Evolutionary conservation across 2,113 vertebrate species (phyloP).

Genomic region (Polypterus senegalus): DNA sequence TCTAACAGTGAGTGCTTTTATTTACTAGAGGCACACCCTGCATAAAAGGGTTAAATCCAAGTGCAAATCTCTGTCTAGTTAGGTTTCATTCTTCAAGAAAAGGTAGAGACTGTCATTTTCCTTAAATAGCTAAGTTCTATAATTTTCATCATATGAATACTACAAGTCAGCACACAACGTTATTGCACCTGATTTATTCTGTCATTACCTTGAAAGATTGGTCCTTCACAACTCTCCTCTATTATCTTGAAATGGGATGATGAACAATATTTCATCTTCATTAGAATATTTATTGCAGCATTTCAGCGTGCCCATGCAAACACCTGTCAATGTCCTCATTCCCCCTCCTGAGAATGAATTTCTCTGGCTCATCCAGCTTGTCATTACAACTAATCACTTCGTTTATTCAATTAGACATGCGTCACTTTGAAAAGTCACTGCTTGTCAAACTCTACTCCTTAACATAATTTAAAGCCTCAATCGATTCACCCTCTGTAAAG

Average conservation of each 20-base stretch:
- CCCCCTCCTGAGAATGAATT: conserved; percentile 29
- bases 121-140: conserved; percentile 52
- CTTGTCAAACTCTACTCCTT: conserved; percentile 38
- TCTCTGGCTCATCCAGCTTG: conserved; percentile 37
- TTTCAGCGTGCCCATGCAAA: conserved; percentile 41
- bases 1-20: not conserved
- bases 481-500: conserved; percentile 25
- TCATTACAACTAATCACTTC: conserved; percentile 42
- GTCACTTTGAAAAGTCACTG: conserved; percentile 44
- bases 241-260: conserved; percentile 55
- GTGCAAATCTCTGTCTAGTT: conserved; percentile 16
- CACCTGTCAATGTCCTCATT: conserved; percentile 39
- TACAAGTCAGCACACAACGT: conserved; percentile 44
- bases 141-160: conserved; percentile 49
- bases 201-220: conserved; percentile 66
- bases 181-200: conserved; percentile 61
- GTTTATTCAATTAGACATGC: conserved; percentile 54
- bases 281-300: conserved; percentile 58
- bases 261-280: conserved; percentile 48
- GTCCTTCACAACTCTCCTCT: conserved; percentile 59
- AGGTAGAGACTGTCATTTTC: conserved; percentile 45
- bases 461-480: conserved; percentile 31
- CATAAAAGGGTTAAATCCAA: not conserved
- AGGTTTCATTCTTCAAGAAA: conserved; percentile 47
- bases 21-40: conserved; percentile 4